Base-by-base conservation (phyloP, 2,797 vertebrate genomes). In the Tokudaia muenninki region DNA sequence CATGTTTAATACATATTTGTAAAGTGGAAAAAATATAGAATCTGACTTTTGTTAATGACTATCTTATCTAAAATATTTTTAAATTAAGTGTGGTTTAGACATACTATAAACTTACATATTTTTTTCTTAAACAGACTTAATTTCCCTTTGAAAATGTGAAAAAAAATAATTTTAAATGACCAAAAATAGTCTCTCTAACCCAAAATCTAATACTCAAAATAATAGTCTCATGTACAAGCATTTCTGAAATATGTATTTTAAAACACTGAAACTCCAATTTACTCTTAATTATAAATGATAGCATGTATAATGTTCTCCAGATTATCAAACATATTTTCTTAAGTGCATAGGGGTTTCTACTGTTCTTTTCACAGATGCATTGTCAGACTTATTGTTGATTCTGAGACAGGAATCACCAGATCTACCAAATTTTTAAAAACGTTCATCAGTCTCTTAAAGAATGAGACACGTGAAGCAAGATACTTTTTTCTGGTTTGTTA, bases 201-300 rank as follows among this genome's bases (percentile, higher is more conserved):
- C 74, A 94, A 52, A 63, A 47, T 34, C 17, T 55, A 70, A 41
- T 57, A 82, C 80, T 92, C 96, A 94, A 8, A 70, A 91, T 75
- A 55, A 77, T 0, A 11, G 70, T 96, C 37, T 80, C 79, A 94
- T 94, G 84, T 63, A 55, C 72, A 90, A 34, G 92, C 17, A 96
- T 78, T 97, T 87, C 96, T 87, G 88, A 26, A 78, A 90, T 22
- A 11, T 1, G 94, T 90, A 47, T 88, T 91, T 94, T 0, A 95
- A 87, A 87, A 86, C 86, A 87, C 94, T 93, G 94, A 98, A 97
- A 97, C 11, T 44, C 52, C 97, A 96, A 31, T n/a, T 37, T 92
- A 61, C 37, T 63, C 95, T 97, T 96, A 95, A 94, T 92, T 81
- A 0, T 0, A 95, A 95, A 94, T 93, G 87, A 93, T 67, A 91